Evolutionary conservation across 1,140 invertebrate genomes (phyloP), one percentile per base, ranked within the genome.

Genomic region (Caligus rogercresseyi): DNA sequence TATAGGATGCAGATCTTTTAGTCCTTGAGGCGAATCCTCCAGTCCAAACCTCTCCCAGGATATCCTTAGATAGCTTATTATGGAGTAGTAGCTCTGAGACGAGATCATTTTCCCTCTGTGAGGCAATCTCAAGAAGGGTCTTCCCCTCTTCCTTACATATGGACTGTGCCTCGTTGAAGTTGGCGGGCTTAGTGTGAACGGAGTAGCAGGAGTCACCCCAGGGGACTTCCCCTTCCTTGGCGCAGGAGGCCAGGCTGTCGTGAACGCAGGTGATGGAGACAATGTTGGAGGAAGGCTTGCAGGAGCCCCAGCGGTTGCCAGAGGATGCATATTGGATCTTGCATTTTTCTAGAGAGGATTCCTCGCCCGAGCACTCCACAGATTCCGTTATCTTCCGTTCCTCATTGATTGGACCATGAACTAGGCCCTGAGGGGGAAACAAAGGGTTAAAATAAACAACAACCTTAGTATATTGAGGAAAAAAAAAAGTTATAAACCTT

Each of bases 61-160:
- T 11, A 26, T 53, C 61, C 1, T 52, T 16, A 23, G 52, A 56
- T 13, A 18, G 19, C 14, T 25, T 52, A 54, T 55, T 63, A 15
- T 63, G 61, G 15, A 72, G 60, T 61, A 81, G 65, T 71, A 78
- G 73, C 65, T 79, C 78, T 15, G 79, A 81, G 7, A 82, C 54
- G 64, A 80, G 80, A 68, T 81, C 74, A 68, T 78, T 81, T 70
- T 82, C 80, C n/a, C 69, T 69, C 69, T 79, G 72, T 15, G 71
- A 76, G 7, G 72, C 69, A 51, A 82, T 73, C 25, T 76, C 76
- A 13, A 79, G 65, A n/a, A 81, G 71, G 21, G 72, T 69, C 13
- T 76, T 74, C 21, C 74, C 73, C 14, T 69, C 52, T 1, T 25
- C 13, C 25, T 67, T 54, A 43, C 69, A 68, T 0, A 4, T 43